Conservation (phyloP, 2,888 invertebrate genomes). For the Julus scanicus region DNA sequence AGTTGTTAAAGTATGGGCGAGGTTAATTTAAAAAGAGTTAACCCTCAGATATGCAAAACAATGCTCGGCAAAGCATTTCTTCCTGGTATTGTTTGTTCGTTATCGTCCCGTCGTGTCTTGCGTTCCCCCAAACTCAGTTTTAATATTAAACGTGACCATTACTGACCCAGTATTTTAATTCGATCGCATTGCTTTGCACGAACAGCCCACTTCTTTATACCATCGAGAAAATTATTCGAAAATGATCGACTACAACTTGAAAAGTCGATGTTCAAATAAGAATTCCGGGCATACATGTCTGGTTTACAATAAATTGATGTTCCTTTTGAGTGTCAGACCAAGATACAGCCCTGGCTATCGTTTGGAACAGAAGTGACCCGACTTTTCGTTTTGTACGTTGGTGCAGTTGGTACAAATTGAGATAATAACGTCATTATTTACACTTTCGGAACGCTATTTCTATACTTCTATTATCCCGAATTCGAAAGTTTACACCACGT, state of each 20-base stretch:
- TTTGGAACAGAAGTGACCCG: background rate
- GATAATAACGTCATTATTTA: no score
- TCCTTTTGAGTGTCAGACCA: background rate
- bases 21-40: conserved; percentile 8
- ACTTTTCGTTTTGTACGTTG: background rate
- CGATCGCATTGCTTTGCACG: background rate
- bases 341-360: background rate
- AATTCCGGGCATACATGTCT: background rate
- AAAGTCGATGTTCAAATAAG: background rate
- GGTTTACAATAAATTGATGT: background rate
- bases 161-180: conserved; percentile 44
- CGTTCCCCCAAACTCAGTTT: background rate
- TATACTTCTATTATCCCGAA: no score
- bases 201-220: background rate
- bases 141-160: conserved; percentile 34
- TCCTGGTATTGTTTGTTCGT: conserved; percentile 43
- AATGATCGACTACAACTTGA: background rate
- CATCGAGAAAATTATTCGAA: background rate
- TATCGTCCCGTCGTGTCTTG: conserved; percentile 7
- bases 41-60: conserved; percentile 18
- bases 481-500: no score
- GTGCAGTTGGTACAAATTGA: background rate
- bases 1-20: background rate
- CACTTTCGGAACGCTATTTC: no score
- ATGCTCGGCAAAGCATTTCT: conserved; percentile 21